Evolutionary conservation across 2,113 vertebrate species (phyloP), one percentile per base, ranked within the genome.

Genomic region (Numenius arquata): DNA sequence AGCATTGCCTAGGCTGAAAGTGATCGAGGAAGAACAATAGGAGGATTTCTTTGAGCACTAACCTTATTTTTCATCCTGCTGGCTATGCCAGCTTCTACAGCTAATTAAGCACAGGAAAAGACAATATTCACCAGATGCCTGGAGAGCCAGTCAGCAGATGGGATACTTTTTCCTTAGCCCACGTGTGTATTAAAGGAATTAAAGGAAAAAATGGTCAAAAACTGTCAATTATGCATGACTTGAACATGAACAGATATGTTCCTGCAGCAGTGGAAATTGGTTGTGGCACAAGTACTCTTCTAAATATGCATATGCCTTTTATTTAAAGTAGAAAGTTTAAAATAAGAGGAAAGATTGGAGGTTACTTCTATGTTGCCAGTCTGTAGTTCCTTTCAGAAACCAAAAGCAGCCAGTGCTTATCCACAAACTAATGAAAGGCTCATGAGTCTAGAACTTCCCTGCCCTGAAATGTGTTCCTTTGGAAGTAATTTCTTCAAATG

Each of bases 51-150:
- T 25, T 78, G 63, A 86, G 70, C 53, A 34, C 62, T 68, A 61
- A 53, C 32, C 19, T 75, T 65, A 63, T 74, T 89, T 87, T 66
- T 68, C 66, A 29, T 74, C 41, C 9, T 71, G 70, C 45, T 94
- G 85, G 34, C 85, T 72, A 5, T 65, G 80, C 73, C 68, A 95
- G 95, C 79, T 90, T 85, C 83, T 70, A 20, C 22, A 91, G 75
- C 72, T 96, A 84, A 45, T 94, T 94, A 94, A 78, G 79, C 85
- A 80, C 92, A 95, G 89, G 94, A 88, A 96, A 93, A 95, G 67
- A 52, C 78, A 95, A 59, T 41, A 73, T 71, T 92, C 89, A 77
- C 77, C 86, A 93, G 90, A 83, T 85, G 94, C 93, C 80, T 80
- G 72, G 67, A 76, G 80, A 94, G 78, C 71, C 61, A 63, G 53